Conservation (phyloP, 2,113 vertebrate genomes). For the Carlito syrichta region DNA sequence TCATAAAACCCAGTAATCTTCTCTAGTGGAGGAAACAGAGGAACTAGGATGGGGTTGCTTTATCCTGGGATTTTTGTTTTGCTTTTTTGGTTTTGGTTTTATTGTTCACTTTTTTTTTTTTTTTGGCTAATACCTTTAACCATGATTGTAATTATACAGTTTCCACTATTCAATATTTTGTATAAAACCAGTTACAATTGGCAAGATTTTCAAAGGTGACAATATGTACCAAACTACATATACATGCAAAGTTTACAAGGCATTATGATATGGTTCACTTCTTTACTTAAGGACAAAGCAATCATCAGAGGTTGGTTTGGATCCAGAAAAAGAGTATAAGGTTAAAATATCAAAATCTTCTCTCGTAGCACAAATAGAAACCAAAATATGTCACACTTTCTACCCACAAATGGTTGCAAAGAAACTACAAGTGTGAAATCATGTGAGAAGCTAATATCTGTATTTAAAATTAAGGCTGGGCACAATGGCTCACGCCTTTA, state of each 20-base stretch:
- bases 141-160: constrained; percentile 73
- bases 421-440: background rate
- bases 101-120: no score
- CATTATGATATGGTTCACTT: constrained; percentile 70
- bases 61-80: constrained; percentile 36
- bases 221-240: constrained; percentile 78
- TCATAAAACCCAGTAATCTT: constrained; percentile 30
- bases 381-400: background rate
- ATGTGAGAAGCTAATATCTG: background rate
- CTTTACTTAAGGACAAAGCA: constrained; percentile 2
- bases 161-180: constrained; percentile 72
- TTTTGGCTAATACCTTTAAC: constrained; percentile 79
- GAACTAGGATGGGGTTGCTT: background rate
- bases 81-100: background rate
- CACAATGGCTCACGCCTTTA: no score
- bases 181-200: constrained; percentile 82
- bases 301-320: background rate
- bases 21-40: constrained; percentile 9
- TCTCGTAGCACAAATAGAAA: background rate
- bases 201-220: constrained; percentile 75
- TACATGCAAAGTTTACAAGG: constrained; percentile 74
- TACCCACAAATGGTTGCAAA: background rate
- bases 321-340: background rate
- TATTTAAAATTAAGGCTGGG: background rate
- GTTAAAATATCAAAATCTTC: background rate